Evolutionary conservation across 2,113 vertebrate species (phyloP).

Genomic region (Cynopterus brachyotis): DNA sequence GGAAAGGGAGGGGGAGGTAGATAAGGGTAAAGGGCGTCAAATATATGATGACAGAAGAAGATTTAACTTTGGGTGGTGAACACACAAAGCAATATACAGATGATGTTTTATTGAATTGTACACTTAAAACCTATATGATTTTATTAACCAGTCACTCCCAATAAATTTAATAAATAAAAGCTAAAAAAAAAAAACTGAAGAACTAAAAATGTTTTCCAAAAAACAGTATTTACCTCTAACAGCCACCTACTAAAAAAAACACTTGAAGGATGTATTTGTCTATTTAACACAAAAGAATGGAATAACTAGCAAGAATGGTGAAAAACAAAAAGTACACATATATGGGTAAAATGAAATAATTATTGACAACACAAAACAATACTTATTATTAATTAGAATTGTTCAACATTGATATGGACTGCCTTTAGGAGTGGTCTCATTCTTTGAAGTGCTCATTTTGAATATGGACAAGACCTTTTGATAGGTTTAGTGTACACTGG

Average conservation of each 20-base stretch:
- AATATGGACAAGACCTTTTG: neutral
- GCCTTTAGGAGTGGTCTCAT: neutral
- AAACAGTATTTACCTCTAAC: neutral
- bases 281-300: neutral
- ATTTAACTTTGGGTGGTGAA: too few relatives aligned
- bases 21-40: too few relatives aligned
- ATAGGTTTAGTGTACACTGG: neutral
- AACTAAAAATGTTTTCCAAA: neutral
- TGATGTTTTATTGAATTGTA: too few relatives aligned
- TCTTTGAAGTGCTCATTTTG: conserved; percentile 3
- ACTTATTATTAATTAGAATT: conserved; percentile 22
- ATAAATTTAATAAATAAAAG: too few relatives aligned
- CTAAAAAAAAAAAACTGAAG: neutral
- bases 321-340: neutral
- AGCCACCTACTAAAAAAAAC: neutral
- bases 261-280: neutral
- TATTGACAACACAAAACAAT: conserved; percentile 12
- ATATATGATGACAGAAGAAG: too few relatives aligned
- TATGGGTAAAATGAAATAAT: conserved; percentile 13
- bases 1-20: too few relatives aligned
- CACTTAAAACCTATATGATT: too few relatives aligned
- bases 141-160: too few relatives aligned
- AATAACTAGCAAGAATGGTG: neutral
- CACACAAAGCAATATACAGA: too few relatives aligned
- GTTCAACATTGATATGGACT: neutral